phyloP scores from a whole-genome alignment of 1,140 invertebrate species.

The Ditylenchus dipsaci region DNA sequence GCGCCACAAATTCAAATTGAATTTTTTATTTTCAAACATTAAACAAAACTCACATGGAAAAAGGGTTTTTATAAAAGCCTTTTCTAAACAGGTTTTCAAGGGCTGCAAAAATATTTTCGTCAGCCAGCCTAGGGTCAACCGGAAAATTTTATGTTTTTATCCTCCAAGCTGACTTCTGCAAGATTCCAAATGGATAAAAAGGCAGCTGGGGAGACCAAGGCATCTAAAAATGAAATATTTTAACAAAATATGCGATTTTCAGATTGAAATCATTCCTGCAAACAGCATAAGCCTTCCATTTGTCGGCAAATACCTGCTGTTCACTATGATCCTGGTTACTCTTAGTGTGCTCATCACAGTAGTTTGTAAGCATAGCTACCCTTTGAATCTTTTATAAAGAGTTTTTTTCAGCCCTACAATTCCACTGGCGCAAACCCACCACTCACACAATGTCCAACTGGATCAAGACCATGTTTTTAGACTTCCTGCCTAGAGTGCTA shows the following conservation, averaged over 20 bases:
- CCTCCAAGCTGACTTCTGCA: too few species aligned
- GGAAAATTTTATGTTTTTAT: too few species aligned
- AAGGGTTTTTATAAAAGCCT: too few species aligned
- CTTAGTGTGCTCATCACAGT: constrained; percentile 96
- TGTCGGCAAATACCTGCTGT: constrained; percentile 90
- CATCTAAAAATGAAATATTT: too few species aligned
- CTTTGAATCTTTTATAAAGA: constrained; percentile 8
- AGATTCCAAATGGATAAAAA: too few species aligned
- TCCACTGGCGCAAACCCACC: constrained; percentile 90
- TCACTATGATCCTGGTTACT: constrained; percentile 98
- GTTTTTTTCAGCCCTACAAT: constrained; percentile 78
- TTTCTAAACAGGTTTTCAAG: too few species aligned
- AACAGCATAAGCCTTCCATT: constrained; percentile 93
- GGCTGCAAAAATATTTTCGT: too few species aligned
- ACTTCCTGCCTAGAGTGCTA: constrained; percentile 72
- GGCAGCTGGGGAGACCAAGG: too few species aligned
- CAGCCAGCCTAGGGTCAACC: too few species aligned
- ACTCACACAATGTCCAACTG: constrained; percentile 88
- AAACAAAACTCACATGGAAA: too few species aligned
- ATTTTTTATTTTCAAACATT: too few species aligned
- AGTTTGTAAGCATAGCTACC: constrained; percentile 71
- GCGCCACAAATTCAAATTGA: too few species aligned
- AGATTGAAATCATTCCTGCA: constrained; percentile 90
- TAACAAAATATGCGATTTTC: constrained; percentile 81
- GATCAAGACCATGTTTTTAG: constrained; percentile 81